These are phyloP conservation scores for Aphelocoma californica DNA, from an alignment of 2,797 vertebrate species.

Conservation along the genomic window DNA sequence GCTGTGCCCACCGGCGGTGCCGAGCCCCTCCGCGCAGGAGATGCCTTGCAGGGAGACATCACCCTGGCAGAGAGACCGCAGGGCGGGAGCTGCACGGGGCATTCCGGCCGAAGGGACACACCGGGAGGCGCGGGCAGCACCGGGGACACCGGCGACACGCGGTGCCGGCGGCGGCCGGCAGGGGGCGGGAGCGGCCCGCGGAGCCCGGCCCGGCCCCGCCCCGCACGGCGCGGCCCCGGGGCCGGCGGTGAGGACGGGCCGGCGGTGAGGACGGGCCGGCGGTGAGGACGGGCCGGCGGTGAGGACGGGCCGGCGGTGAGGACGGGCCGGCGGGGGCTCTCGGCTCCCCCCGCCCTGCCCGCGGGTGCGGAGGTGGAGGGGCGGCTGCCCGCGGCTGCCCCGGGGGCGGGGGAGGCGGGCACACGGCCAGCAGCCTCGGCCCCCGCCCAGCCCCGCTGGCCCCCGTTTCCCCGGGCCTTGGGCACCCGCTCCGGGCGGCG, in stretches of 20 bases:
- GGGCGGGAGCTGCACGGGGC: neutral
- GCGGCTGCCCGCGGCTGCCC: neutral
- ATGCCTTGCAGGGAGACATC: neutral
- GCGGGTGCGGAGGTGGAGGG: neutral
- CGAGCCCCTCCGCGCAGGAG: neutral
- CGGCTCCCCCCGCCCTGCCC: neutral
- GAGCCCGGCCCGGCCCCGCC: neutral
- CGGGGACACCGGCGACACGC: rapidly evolving
- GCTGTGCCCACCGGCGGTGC: neutral
- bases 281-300: neutral
- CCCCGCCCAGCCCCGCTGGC: neutral
- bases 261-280: neutral
- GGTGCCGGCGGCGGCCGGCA: neutral
- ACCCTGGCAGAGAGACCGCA: rapidly evolving
- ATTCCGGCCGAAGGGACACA: neutral
- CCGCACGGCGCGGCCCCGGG: neutral
- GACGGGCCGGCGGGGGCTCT: neutral
- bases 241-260: neutral
- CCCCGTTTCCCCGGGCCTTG: neutral
- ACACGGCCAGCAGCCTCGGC: neutral
- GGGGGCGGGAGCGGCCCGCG: neutral
- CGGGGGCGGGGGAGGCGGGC: neutral
- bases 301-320: neutral
- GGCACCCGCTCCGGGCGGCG: neutral
- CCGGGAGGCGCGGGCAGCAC: too few relatives aligned